Evolutionary conservation across 2,113 vertebrate species (phyloP).

Genomic region (Rhinogobius similis): DNA sequence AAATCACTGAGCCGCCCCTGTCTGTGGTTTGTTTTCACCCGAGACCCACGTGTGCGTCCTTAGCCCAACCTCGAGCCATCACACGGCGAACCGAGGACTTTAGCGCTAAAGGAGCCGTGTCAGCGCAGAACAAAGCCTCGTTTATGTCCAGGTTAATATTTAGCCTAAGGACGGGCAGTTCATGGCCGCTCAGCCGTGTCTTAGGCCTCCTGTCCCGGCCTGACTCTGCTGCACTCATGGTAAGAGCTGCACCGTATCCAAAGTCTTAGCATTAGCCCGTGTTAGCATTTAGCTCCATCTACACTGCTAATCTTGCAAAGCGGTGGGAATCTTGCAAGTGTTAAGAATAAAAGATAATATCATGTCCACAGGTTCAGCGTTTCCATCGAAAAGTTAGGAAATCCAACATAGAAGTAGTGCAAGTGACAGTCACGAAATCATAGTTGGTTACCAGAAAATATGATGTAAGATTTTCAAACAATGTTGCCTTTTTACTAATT

Average conservation of each 20-base stretch:
- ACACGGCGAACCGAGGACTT: background rate
- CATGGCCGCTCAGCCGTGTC: slow-evolving; percentile 32
- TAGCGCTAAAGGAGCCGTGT: background rate
- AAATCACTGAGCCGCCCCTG: background rate
- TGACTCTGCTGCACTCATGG: slow-evolving; percentile 65
- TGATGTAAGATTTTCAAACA: too few relatives aligned
- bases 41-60: background rate
- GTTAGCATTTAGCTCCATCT: background rate
- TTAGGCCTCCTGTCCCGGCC: background rate
- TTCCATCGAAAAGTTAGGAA: too few relatives aligned
- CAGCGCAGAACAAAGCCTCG: background rate
- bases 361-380: too few relatives aligned
- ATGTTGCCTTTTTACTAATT: too few relatives aligned
- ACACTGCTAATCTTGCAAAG: background rate
- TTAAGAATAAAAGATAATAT: background rate
- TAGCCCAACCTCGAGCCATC: background rate
- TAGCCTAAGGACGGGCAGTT: slow-evolving; percentile 47
- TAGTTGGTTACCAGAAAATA: too few relatives aligned
- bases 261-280: slow-evolving; percentile 19
- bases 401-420: too few relatives aligned
- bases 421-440: too few relatives aligned
- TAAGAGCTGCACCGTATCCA: slow-evolving; percentile 50
- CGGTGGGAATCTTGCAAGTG: background rate
- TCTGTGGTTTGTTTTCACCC: background rate
- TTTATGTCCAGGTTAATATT: slow-evolving; percentile 75